Evolutionary conservation across 2,888 invertebrate species (phyloP).

Genomic region (Brachypterus glaber): DNA sequence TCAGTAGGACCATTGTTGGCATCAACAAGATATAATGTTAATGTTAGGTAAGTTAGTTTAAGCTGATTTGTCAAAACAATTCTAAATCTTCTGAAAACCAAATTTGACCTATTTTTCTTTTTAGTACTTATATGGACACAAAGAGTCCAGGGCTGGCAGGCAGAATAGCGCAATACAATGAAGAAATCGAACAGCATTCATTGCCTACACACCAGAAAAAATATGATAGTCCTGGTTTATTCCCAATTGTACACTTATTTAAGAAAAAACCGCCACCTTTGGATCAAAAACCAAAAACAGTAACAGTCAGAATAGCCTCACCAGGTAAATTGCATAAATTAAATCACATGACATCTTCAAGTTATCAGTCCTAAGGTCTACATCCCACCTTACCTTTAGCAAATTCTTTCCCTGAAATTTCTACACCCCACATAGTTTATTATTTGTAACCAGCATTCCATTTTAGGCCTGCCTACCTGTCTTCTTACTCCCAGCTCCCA

Average conservation of each 20-base stretch:
- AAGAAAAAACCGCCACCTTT: conserved; percentile 38
- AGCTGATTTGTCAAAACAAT: not conserved
- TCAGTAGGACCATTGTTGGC: conserved; percentile 40
- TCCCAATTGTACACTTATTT: conserved; percentile 44
- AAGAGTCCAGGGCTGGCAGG: conserved; percentile 45
- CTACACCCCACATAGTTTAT: no score
- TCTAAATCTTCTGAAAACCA: not conserved
- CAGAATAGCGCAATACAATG: conserved; percentile 44
- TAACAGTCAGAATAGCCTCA: conserved; percentile 32
- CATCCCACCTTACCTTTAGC: no score
- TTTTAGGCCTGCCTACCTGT: no score
- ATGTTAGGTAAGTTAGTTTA: conserved; percentile 36
- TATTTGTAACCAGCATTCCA: no score
- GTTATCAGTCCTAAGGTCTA: no score
- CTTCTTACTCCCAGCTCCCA: no score
- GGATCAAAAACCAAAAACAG: conserved; percentile 30
- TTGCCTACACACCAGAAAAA: conserved; percentile 33
- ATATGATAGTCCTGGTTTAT: conserved; percentile 41
- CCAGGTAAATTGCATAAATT: conserved; percentile 30
- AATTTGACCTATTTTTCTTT: conserved; percentile 8
- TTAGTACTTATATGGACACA: conserved; percentile 41
- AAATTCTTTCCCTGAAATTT: no score
- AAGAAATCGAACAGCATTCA: conserved; percentile 27
- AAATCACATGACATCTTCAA: no score
- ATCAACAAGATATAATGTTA: conserved; percentile 42